These are phyloP conservation scores for Polyommatus iphigenia DNA, from an alignment of 2,888 invertebrate species.

Conservation along the genomic window DNA sequence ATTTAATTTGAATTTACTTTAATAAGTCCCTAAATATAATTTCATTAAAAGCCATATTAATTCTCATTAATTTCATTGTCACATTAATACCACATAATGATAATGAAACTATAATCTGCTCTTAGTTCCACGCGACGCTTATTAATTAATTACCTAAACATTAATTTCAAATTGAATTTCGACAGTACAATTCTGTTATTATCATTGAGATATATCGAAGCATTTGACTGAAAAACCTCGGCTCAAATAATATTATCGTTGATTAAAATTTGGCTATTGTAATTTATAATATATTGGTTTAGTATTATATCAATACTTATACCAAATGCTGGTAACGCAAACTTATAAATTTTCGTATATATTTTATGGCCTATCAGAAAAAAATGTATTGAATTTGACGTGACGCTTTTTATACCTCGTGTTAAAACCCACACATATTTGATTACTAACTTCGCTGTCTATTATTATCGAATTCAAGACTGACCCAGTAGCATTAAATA, in stretches of 20 bases:
- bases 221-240: background rate
- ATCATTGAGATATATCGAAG: background rate
- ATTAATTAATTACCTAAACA: constrained; percentile 17
- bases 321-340: background rate
- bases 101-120: constrained; percentile 22
- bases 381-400: too few species aligned
- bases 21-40: background rate
- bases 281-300: background rate
- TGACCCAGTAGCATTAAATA: too few species aligned
- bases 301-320: background rate
- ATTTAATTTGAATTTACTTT: too few species aligned
- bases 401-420: too few species aligned
- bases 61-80: constrained; percentile 13
- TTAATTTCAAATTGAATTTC: constrained; percentile 5
- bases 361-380: too few species aligned
- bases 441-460: too few species aligned
- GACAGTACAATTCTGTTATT: background rate
- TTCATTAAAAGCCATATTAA: background rate
- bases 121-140: constrained; percentile 2
- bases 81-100: constrained; percentile 13
- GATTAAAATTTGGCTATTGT: background rate
- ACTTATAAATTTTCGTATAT: background rate
- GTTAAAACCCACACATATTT: too few species aligned
- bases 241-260: background rate
- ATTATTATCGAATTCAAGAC: too few species aligned